A percentile compares a stretch with the other conserved stretches of the same genome.
phyloP scores from a whole-genome alignment of 2,888 invertebrate genomes.

The Orchesella flavescens region DNA sequence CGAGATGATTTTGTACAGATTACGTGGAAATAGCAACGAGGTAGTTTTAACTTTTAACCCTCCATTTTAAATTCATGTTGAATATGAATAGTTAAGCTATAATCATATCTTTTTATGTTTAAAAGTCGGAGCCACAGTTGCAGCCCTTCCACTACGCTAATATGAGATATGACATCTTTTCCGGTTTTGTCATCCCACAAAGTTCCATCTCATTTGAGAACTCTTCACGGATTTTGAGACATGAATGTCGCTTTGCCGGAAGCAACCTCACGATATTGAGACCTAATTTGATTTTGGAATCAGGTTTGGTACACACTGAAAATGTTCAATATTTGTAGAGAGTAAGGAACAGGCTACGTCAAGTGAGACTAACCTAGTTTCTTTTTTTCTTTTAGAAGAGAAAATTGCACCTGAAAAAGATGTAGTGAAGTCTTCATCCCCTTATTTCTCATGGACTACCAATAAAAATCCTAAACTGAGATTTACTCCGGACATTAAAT shows the following conservation, averaged over 20 bases:
- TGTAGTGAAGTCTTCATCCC: conserved; percentile 55
- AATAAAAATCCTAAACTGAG: conserved; percentile 49
- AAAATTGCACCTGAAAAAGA: conserved; percentile 62
- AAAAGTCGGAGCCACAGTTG: background rate
- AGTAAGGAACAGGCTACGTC: no score
- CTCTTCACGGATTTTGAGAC: conserved; percentile 30
- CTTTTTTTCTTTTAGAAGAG: conserved; percentile 42
- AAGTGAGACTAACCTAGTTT: background rate
- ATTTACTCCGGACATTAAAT: conserved; percentile 38
- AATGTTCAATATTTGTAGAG: background rate
- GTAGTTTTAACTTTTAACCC: background rate
- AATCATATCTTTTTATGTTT: background rate
- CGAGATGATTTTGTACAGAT: conserved; percentile 30
- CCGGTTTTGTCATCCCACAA: conserved; percentile 40
- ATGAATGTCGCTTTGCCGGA: conserved; percentile 37
- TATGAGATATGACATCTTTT: conserved; percentile 44
- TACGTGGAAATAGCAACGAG: background rate
- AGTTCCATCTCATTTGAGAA: conserved; percentile 17
- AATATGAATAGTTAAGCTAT: no score
- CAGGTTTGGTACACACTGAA: no score
- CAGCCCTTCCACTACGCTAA: conserved; percentile 13
- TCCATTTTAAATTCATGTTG: no score
- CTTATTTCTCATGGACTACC: conserved; percentile 66
- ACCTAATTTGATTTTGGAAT: conserved; percentile 50
- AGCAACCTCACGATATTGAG: conserved; percentile 26